A percentile compares a stretch with the other conserved stretches of the same genome.
Conservation (phyloP, 1,140 invertebrate genomes). For the Centruroides vittatus region DNA sequence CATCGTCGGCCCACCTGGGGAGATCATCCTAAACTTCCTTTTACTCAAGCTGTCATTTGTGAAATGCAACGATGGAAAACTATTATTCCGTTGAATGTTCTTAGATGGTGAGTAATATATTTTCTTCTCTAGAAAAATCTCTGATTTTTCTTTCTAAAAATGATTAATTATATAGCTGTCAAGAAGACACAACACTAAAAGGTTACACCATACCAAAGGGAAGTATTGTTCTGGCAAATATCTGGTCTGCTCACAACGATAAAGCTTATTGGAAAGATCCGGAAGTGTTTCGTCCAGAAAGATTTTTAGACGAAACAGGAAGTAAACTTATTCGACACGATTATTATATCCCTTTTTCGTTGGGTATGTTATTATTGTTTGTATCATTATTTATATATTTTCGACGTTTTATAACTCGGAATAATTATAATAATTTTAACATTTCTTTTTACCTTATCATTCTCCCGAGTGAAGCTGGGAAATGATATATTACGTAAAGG, state of each 20-base stretch:
- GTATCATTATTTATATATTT: background rate
- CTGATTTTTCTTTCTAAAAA: too few species aligned
- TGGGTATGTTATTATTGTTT: slow-evolving; percentile 12
- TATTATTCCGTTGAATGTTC: too few species aligned
- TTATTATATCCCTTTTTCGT: slow-evolving; percentile 23
- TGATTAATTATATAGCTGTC: too few species aligned
- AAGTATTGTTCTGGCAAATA: slow-evolving; percentile 48
- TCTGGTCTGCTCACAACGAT: slow-evolving; percentile 52
- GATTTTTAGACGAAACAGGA: slow-evolving; percentile 32
- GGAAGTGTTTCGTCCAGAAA: slow-evolving; percentile 49
- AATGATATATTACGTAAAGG: too few species aligned
- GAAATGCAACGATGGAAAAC: slow-evolving; percentile 2
- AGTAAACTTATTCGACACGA: slow-evolving; percentile 8
- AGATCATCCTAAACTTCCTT: slow-evolving; percentile 17
- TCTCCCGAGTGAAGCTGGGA: too few species aligned
- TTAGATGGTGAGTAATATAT: too few species aligned
- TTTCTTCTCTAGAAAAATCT: too few species aligned
- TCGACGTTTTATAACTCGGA: too few species aligned
- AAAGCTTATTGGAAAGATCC: slow-evolving; percentile 49
- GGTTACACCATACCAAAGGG: slow-evolving; percentile 23
- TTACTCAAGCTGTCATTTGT: slow-evolving; percentile 11
- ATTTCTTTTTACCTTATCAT: slow-evolving; percentile 20
- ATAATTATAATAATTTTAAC: slow-evolving; percentile 11
- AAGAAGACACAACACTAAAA: too few species aligned
- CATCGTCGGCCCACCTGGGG: slow-evolving; percentile 15